A percentile compares a stretch with the other conserved stretches of the same genome.
Conservation (phyloP, 2,888 invertebrate genomes). For the Allacma fusca region DNA sequence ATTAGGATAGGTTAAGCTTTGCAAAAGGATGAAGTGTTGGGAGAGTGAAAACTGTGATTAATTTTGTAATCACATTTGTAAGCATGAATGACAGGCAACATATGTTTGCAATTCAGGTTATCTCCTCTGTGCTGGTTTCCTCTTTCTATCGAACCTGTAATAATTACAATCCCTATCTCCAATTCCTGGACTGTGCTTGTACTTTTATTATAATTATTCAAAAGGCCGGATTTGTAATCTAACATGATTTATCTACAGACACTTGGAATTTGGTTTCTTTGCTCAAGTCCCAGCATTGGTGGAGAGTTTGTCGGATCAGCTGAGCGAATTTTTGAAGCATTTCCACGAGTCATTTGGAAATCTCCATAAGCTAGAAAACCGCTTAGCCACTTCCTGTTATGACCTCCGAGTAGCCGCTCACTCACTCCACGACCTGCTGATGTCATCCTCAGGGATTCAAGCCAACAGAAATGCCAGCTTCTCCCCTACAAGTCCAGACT, state of each 20-base stretch:
- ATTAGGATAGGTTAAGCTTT: too few species aligned
- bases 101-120: too few species aligned
- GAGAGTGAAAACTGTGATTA: too few species aligned
- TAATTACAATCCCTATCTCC: too few species aligned
- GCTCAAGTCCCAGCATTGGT: conserved; percentile 67
- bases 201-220: too few species aligned
- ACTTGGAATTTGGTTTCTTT: conserved; percentile 64
- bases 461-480: not conserved
- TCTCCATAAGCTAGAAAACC: conserved; percentile 53
- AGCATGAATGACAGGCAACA: too few species aligned
- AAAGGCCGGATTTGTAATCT: not conserved
- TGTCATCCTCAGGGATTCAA: conserved; percentile 31
- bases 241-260: conserved; percentile 62
- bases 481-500: not conserved
- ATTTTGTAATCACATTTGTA: too few species aligned
- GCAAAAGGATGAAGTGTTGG: too few species aligned
- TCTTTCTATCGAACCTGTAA: too few species aligned
- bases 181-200: too few species aligned
- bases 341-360: conserved; percentile 64
- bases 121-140: too few species aligned
- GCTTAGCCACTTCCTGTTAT: conserved; percentile 53
- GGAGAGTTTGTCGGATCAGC: conserved; percentile 69
- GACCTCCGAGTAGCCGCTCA: conserved; percentile 48
- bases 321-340: conserved; percentile 70
- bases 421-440: conserved; percentile 19